Base-by-base conservation (phyloP, 2,888 invertebrate genomes). In the Celastrina argiolus region DNA sequence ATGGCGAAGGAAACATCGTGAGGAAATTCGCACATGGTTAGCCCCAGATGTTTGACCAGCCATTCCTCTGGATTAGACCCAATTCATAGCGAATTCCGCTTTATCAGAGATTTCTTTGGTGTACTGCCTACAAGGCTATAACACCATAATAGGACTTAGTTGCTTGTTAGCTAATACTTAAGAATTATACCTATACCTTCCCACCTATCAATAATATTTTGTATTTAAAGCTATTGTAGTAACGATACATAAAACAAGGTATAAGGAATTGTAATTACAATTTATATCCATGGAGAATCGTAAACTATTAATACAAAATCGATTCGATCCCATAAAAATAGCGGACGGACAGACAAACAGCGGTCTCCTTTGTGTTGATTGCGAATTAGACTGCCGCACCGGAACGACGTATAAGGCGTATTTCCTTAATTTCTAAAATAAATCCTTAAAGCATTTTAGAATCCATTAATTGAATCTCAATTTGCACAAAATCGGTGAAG, bases 251-350 rank as follows among this genome's bases (percentile, higher is more conserved):
- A 18, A 22, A 22, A 45, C 16, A 8, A 51, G 51, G 18, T 12
- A 51, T 12, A 16, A 39, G n/a, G 26, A 63, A 45, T 45, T 34
- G 31, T 58, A 42, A 65, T 65, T 31, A 59, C 41, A 39, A 45
- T 64, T 70, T 64, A 67, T 34, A 26, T 18, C 68, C 68, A 67
- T 70, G 66, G n/a, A 66, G 56, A 70, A 70, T 70, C 56, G 68
- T 14, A 68, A 69, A 68, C 61, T 67, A 63, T 65, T 58, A 26
- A 41, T 65, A n/a, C n/a, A 31, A 61, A 61, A 61, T 61, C 8
- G 36, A 59, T 61, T 61, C 34, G 61, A 61, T 61, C 39, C 22
- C 36, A 36, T 61, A 61, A 61, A 61, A 61, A 61, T 39, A 14
- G 5, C 18, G 14, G 22, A 61, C 39, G 22, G 5, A 39, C 39